Evolutionary conservation across 2,888 invertebrate species (phyloP).

Genomic region (Drosophila meridionalis): DNA sequence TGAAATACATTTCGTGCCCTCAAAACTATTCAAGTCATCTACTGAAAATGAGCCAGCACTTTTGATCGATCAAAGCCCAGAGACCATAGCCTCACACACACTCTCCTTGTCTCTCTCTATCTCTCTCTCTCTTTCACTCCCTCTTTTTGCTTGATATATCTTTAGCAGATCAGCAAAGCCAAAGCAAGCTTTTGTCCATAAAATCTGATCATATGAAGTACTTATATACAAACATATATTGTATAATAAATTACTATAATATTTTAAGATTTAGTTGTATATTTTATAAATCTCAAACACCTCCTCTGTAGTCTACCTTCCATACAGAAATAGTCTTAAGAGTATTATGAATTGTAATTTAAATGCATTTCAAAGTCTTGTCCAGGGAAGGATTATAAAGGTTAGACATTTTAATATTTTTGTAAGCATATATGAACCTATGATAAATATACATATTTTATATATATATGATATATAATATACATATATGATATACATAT

Average conservation of each 20-base stretch:
- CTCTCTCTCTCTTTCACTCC: not conserved
- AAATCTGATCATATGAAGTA: not conserved
- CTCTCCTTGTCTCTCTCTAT: not conserved
- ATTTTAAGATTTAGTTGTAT: not conserved
- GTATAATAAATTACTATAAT: not conserved
- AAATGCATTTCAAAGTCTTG: not conserved
- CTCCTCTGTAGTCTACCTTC: not conserved
- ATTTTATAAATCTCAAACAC: not conserved
- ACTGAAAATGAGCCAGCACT: constrained; percentile 68
- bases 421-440: too few relatives aligned
- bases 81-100: constrained; percentile 3
- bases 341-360: not conserved
- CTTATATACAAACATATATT: not conserved
- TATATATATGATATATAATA: not conserved
- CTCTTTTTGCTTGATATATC: not conserved
- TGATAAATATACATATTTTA: too few relatives aligned
- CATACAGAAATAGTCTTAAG: not conserved
- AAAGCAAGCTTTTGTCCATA: not conserved
- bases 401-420: too few relatives aligned
- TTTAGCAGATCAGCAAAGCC: constrained; percentile 12
- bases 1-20: constrained; percentile 58
- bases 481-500: not conserved
- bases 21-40: constrained; percentile 53
- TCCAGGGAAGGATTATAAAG: too few relatives aligned
- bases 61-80: constrained; percentile 52